Evolutionary conservation across 2,888 invertebrate genomes (phyloP).

Genomic region (Temnothorax rugatulus): DNA sequence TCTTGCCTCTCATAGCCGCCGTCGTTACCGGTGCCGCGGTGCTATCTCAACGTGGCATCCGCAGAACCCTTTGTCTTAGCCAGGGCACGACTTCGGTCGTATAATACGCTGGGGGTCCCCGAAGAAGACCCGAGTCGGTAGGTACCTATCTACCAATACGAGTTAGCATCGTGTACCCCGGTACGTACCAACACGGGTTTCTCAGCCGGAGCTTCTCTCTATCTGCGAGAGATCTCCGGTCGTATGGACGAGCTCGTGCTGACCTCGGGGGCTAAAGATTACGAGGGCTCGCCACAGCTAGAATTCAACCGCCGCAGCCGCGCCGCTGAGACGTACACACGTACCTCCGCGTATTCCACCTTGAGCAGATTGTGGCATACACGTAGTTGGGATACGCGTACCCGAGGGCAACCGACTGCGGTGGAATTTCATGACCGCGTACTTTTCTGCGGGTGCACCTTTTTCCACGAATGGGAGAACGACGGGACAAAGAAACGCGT

Average conservation of each 20-base stretch:
- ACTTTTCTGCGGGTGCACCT: slow-evolving; percentile 63
- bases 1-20: slow-evolving; percentile 20
- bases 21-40: slow-evolving; percentile 53
- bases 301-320: slow-evolving; percentile 73
- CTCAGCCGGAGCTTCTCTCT: slow-evolving; percentile 75
- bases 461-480: slow-evolving; percentile 59
- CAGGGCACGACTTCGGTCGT: slow-evolving; percentile 73
- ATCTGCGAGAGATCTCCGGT: slow-evolving; percentile 75
- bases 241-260: slow-evolving; percentile 78
- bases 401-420: slow-evolving; percentile 61
- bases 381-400: slow-evolving; percentile 13
- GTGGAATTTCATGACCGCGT: slow-evolving; percentile 69
- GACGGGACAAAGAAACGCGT: slow-evolving; percentile 59
- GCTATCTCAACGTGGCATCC: slow-evolving; percentile 70
- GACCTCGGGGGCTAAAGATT: slow-evolving; percentile 84
- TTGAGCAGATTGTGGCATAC: slow-evolving; percentile 17
- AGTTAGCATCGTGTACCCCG: slow-evolving; percentile 64
- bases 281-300: slow-evolving; percentile 81
- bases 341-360: slow-evolving; percentile 33
- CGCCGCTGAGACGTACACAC: slow-evolving; percentile 61
- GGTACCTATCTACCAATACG: slow-evolving; percentile 70
- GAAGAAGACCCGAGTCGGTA: slow-evolving; percentile 62
- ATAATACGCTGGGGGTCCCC: slow-evolving; percentile 75
- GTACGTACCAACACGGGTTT: slow-evolving; percentile 74
- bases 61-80: slow-evolving; percentile 76